phyloP scores from a whole-genome alignment of 2,113 vertebrate species.

The Odobenus rosmarus region DNA sequence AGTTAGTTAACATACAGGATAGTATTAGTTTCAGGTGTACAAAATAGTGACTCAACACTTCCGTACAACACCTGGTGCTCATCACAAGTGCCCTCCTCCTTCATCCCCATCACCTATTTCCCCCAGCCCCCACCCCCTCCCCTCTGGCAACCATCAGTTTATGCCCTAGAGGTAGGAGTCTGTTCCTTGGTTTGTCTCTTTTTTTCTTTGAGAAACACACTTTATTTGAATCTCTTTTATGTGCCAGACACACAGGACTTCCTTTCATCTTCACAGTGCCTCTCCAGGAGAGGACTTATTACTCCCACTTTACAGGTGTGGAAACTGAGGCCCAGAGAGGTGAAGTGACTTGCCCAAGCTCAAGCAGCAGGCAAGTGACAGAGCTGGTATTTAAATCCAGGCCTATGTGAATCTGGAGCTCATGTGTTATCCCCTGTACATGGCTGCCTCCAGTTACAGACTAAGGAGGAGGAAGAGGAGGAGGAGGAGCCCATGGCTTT shows the following conservation, averaged over 20 bases:
- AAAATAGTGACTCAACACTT: background rate
- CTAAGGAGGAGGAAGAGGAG: background rate
- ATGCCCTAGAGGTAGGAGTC: background rate
- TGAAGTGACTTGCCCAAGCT: background rate
- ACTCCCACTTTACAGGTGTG: background rate
- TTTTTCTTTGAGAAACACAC: background rate
- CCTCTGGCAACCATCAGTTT: background rate
- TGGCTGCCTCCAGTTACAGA: background rate
- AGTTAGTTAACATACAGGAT: background rate
- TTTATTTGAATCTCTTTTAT: constrained; percentile 12
- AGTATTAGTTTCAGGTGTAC: background rate
- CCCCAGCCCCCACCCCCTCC: background rate
- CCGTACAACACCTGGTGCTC: background rate
- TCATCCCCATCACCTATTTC: background rate
- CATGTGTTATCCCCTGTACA: background rate
- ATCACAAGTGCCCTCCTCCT: background rate
- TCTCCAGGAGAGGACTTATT: background rate
- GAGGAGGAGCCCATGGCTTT: background rate
- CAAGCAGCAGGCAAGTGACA: background rate
- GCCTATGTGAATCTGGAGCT: background rate
- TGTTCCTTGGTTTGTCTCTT: background rate
- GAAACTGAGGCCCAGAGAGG: constrained; percentile 26
- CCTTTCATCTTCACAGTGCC: background rate
- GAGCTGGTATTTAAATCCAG: background rate
- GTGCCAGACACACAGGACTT: background rate